These are phyloP conservation scores for Himalopsyche kuldschensis DNA, from an alignment of 2,888 invertebrate genomes.

Conservation along the genomic window DNA sequence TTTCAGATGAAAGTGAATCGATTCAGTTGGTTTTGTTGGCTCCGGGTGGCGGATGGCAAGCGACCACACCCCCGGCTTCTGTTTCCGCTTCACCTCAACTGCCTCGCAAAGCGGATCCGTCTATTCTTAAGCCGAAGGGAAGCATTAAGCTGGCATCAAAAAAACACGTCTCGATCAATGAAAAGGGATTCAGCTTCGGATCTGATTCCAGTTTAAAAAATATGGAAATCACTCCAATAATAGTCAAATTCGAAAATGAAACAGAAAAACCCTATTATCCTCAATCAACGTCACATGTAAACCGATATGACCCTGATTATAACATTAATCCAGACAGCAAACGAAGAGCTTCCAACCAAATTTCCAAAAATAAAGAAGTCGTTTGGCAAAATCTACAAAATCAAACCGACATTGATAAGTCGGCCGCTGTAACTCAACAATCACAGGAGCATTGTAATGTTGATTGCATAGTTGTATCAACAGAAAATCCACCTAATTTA, in stretches of 20 bases:
- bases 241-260: slow-evolving; percentile 57
- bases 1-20: slow-evolving; percentile 51
- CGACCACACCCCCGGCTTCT: slow-evolving; percentile 42
- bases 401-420: slow-evolving; percentile 11
- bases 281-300: not conserved
- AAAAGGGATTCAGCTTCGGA: slow-evolving; percentile 31
- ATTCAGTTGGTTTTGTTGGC: slow-evolving; percentile 46
- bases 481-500: not conserved
- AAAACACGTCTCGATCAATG: slow-evolving; percentile 38
- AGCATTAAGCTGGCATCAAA: slow-evolving; percentile 44
- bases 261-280: slow-evolving; percentile 42
- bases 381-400: slow-evolving; percentile 9
- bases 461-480: not conserved
- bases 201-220: slow-evolving; percentile 30
- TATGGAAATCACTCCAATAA: slow-evolving; percentile 48
- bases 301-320: not conserved
- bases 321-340: slow-evolving; percentile 4
- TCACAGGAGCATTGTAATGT: not conserved
- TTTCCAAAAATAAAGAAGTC: not conserved
- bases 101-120: slow-evolving; percentile 47
- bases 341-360: not conserved
- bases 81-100: slow-evolving; percentile 46
- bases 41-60: slow-evolving; percentile 43
- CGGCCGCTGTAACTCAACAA: not conserved
- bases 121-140: slow-evolving; percentile 48